phyloP scores from a whole-genome alignment of 1,140 invertebrate genomes.

The Drosophila malerkotliana region DNA sequence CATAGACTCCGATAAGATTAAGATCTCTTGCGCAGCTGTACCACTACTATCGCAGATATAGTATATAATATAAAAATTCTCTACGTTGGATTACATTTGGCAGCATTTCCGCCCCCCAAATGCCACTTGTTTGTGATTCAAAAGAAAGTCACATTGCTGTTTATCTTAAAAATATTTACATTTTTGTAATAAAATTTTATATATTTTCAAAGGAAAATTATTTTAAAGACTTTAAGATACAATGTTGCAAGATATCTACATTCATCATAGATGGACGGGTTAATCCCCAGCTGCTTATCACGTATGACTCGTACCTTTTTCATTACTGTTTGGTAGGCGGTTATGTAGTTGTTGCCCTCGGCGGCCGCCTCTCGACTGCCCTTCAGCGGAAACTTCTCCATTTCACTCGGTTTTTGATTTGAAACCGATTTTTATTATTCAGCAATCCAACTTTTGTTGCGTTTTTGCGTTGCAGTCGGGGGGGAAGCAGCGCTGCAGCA shows the following conservation, averaged over 20 bases:
- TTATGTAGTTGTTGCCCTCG: constrained; percentile 83
- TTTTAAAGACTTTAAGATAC: background rate
- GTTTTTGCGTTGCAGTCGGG: constrained; percentile 66
- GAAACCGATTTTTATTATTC: constrained; percentile 20
- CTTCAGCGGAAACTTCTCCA: constrained; percentile 86
- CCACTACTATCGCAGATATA: background rate
- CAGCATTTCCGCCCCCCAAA: constrained; percentile 59
- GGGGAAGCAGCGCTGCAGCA: constrained; percentile 54
- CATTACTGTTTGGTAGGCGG: constrained; percentile 85
- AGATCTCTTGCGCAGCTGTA: background rate
- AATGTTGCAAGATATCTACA: background rate
- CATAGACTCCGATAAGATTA: constrained; percentile 60
- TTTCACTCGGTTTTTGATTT: constrained; percentile 33
- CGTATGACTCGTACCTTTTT: constrained; percentile 84
- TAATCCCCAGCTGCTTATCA: constrained; percentile 40
- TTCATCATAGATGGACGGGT: constrained; percentile 13
- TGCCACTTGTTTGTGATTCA: constrained; percentile 12
- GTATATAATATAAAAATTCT: constrained; percentile 7
- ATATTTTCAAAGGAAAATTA: too few species aligned
- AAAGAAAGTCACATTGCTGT: background rate
- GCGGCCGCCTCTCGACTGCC: constrained; percentile 81
- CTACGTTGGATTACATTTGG: constrained; percentile 17
- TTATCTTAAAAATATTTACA: background rate
- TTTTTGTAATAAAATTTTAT: background rate
- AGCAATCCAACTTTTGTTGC: constrained; percentile 16